phyloP scores from a whole-genome alignment of 1,140 invertebrate genomes.

The Drosophila punjabiensis region DNA sequence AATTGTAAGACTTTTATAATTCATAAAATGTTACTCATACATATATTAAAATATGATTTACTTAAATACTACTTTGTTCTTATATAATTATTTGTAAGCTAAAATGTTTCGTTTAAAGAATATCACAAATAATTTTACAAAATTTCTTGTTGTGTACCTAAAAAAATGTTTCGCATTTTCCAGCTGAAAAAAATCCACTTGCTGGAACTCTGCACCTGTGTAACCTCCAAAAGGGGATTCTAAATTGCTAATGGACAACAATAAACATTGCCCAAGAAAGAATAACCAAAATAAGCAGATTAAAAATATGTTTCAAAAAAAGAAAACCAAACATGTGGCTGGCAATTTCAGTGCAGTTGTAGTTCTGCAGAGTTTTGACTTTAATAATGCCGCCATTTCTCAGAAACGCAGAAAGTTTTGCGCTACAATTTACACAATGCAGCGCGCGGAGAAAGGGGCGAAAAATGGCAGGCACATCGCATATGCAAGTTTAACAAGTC shows the following conservation, averaged over 20 bases:
- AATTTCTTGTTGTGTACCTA: constrained; percentile 12
- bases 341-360: constrained; percentile 31
- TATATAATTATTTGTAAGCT: background rate
- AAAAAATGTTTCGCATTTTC: constrained; percentile 68
- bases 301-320: constrained; percentile 4
- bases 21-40: background rate
- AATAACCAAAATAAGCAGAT: background rate
- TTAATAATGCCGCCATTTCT: constrained; percentile 76
- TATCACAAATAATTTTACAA: background rate
- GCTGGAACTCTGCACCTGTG: constrained; percentile 46
- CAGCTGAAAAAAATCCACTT: constrained; percentile 39
- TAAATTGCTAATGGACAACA: constrained; percentile 70
- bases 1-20: background rate
- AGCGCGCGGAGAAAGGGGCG: background rate
- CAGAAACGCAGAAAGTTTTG: constrained; percentile 46
- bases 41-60: background rate
- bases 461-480: constrained; percentile 21
- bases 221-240: constrained; percentile 43
- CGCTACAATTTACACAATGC: constrained; percentile 72
- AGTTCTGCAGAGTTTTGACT: constrained; percentile 10
- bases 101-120: background rate
- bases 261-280: constrained; percentile 6
- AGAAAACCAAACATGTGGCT: constrained; percentile 10
- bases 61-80: no score
- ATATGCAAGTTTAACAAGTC: constrained; percentile 49